These are phyloP conservation scores for Muscidifurax raptorellus DNA, from an alignment of 1,140 invertebrate genomes.

Conservation along the genomic window DNA sequence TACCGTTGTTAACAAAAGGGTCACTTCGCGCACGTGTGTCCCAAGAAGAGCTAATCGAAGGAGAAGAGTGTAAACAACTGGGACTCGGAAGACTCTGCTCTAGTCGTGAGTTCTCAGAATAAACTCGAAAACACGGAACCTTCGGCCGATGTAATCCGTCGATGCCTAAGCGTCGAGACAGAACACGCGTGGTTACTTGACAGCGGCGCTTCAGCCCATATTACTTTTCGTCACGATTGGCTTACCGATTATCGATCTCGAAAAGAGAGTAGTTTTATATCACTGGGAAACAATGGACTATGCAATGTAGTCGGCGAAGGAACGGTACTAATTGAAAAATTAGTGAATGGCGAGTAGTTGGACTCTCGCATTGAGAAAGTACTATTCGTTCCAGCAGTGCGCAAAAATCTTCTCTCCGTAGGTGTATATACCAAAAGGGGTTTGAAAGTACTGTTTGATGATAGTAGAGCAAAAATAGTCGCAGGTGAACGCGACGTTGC, in stretches of 20 bases:
- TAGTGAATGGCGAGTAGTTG: constrained; percentile 43
- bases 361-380: constrained; percentile 47
- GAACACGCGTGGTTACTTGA: not conserved
- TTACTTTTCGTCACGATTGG: constrained; percentile 20
- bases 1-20: too few species aligned
- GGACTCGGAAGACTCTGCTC: not conserved
- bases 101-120: not conserved
- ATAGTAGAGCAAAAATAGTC: not conserved
- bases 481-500: constrained; percentile 45
- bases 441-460: constrained; percentile 32
- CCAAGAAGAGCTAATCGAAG: not conserved
- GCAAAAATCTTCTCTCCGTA: constrained; percentile 55
- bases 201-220: constrained; percentile 10
- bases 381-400: constrained; percentile 46
- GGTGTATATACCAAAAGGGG: constrained; percentile 51
- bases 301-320: constrained; percentile 37
- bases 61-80: not conserved
- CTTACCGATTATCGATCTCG: constrained; percentile 7
- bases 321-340: constrained; percentile 40
- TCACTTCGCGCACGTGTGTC: too few species aligned
- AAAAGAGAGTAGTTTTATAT: not conserved
- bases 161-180: not conserved
- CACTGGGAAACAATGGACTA: constrained; percentile 11
- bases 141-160: not conserved
- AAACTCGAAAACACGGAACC: not conserved